Evolutionary conservation across 2,888 invertebrate species (phyloP).

Genomic region (Argyresthia albistria): DNA sequence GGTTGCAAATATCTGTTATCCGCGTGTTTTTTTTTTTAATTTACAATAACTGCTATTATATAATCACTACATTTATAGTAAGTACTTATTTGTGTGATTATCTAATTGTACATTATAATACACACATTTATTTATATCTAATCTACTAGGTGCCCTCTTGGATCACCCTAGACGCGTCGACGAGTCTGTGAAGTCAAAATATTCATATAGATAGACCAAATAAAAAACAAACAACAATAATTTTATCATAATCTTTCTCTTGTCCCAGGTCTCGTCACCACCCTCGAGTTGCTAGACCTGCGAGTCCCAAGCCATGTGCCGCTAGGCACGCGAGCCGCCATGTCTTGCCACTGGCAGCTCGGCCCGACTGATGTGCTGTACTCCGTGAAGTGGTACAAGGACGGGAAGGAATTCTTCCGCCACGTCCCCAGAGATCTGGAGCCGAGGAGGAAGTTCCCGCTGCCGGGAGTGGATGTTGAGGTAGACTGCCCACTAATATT

Average conservation of each 20-base stretch:
- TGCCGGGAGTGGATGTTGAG: constrained; percentile 88
- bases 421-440: constrained; percentile 88
- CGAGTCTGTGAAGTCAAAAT: too few species aligned
- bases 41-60: too few species aligned
- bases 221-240: too few species aligned
- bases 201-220: too few species aligned
- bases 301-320: constrained; percentile 88
- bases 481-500: constrained; percentile 74
- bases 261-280: constrained; percentile 39
- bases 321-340: constrained; percentile 80
- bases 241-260: constrained; percentile 7
- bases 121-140: too few species aligned
- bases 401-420: constrained; percentile 90
- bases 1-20: too few species aligned
- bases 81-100: too few species aligned
- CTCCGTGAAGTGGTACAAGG: constrained; percentile 94
- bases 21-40: too few species aligned
- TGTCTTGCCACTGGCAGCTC: constrained; percentile 88
- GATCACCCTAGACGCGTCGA: too few species aligned
- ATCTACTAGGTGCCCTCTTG: too few species aligned
- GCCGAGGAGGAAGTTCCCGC: constrained; percentile 82
- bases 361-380: constrained; percentile 84
- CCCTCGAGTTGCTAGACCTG: constrained; percentile 81
- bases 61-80: too few species aligned
- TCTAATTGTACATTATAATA: too few species aligned